Evolutionary conservation across 2,113 vertebrate species (phyloP).

Genomic region (Antigone vipio): DNA sequence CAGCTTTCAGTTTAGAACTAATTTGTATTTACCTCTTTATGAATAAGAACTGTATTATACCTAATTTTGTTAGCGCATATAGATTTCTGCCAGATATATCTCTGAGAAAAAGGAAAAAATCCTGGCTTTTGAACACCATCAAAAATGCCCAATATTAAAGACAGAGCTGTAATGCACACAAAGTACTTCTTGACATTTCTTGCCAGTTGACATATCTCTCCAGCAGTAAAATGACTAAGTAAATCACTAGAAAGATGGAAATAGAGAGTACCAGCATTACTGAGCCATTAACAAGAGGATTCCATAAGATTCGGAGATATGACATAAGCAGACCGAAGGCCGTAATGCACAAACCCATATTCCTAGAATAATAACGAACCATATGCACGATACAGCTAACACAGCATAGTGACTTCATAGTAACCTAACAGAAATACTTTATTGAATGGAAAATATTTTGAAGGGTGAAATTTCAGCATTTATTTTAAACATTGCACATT

Average conservation of each 20-base stretch:
- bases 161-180: neutral
- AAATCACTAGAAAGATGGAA: neutral
- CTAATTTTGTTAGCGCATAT: neutral
- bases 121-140: neutral
- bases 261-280: neutral
- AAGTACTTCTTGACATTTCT: neutral
- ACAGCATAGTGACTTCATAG: neutral
- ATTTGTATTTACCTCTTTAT: neutral
- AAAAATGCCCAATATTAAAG: neutral
- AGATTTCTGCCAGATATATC: neutral
- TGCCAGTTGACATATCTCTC: neutral
- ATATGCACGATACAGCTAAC: neutral
- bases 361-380: neutral
- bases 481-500: neutral
- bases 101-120: neutral
- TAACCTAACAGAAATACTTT: neutral
- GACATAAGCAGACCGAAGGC: neutral
- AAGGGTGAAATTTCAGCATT: neutral
- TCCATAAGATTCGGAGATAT: neutral
- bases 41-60: neutral
- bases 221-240: neutral
- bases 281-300: neutral
- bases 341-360: neutral
- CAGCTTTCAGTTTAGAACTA: neutral
- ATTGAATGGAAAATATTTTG: neutral